These are phyloP conservation scores for Busseola fusca DNA, from an alignment of 2,888 invertebrate genomes.

Conservation along the genomic window DNA sequence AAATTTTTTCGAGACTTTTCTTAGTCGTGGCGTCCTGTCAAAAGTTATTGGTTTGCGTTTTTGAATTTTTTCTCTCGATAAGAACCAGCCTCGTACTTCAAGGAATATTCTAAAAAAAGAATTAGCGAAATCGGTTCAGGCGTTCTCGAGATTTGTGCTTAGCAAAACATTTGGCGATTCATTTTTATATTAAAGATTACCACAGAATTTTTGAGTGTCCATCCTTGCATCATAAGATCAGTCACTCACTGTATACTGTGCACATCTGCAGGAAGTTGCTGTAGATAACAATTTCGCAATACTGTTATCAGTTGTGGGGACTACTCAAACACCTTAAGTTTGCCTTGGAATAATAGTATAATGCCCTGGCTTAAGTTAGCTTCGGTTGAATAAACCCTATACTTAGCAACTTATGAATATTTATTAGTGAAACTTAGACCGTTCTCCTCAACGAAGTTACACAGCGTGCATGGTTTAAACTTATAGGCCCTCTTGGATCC, in stretches of 20 bases:
- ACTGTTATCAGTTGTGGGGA: constrained; percentile 32
- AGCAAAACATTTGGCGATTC: too few relatives aligned
- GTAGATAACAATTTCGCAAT: constrained; percentile 33
- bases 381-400: constrained; percentile 35
- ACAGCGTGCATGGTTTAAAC: not conserved
- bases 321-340: constrained; percentile 36
- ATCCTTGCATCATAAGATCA: not conserved
- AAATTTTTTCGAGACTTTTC: too few relatives aligned
- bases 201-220: not conserved
- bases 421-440: not conserved
- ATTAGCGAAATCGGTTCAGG: too few relatives aligned
- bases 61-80: too few relatives aligned
- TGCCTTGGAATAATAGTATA: constrained; percentile 19
- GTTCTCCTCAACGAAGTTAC: not conserved
- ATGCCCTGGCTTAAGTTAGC: constrained; percentile 19
- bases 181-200: too few relatives aligned
- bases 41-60: too few relatives aligned
- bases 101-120: too few relatives aligned
- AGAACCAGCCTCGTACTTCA: too few relatives aligned
- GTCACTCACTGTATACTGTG: constrained; percentile 3
- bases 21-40: too few relatives aligned
- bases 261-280: constrained; percentile 12
- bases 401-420: constrained; percentile 6
- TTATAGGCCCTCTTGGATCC: not conserved
- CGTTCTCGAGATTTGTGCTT: too few relatives aligned